Evolutionary conservation across 2,888 invertebrate species (phyloP).

Genomic region (Acanthosepion esculentum): DNA sequence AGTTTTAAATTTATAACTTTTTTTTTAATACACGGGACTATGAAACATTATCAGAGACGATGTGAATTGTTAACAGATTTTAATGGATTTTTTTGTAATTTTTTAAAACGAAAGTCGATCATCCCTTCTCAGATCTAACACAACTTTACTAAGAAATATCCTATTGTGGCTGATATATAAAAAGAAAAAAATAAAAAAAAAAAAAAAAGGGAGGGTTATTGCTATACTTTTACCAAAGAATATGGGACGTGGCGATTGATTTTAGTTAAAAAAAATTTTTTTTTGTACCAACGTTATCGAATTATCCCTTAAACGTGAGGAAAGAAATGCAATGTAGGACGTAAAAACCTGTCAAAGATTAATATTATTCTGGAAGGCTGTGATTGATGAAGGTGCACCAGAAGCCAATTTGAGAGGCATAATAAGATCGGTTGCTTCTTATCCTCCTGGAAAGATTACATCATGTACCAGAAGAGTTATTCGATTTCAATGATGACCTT

Average conservation of each 20-base stretch:
- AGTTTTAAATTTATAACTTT: neutral
- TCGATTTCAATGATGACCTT: too few relatives aligned
- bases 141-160: neutral
- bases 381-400: neutral
- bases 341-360: neutral
- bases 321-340: neutral
- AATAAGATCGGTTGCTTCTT: too few relatives aligned
- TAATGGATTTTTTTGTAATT: neutral
- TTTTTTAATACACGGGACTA: neutral
- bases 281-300: neutral
- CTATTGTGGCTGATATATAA: neutral
- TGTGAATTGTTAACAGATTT: neutral
- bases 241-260: neutral
- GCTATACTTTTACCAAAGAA: neutral
- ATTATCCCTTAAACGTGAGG: neutral
- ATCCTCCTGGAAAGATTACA: too few relatives aligned
- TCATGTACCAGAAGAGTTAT: too few relatives aligned
- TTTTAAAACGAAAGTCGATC: neutral
- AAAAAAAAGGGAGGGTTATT: neutral
- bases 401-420: too few relatives aligned
- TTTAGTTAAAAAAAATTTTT: neutral
- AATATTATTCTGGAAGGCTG: neutral
- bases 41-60: slow-evolving; percentile 22
- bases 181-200: too few relatives aligned
- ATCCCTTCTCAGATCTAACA: slow-evolving; percentile 10